Evolutionary conservation across 2,797 vertebrate species (phyloP).

Genomic region (Diplodus sargus): DNA sequence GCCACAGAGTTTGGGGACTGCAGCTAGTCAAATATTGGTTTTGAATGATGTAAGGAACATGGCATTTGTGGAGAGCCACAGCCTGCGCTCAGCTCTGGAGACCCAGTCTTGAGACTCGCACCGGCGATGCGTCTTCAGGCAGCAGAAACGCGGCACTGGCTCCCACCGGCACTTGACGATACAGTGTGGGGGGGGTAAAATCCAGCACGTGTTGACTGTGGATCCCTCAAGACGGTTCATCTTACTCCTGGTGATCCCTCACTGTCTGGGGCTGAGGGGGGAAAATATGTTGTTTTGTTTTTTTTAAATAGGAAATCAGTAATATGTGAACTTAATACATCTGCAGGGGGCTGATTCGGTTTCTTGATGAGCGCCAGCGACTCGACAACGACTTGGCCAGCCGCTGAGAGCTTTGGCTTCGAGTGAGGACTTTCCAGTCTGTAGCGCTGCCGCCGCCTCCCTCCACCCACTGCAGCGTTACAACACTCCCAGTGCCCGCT

Average conservation of each 20-base stretch:
- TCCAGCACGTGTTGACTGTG: constrained; percentile 51
- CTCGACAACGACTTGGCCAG: constrained; percentile 45
- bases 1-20: constrained; percentile 68
- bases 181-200: constrained; percentile 39
- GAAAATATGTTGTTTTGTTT: constrained; percentile 21
- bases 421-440: constrained; percentile 16
- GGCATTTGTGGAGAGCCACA: constrained; percentile 54
- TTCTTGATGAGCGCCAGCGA: constrained; percentile 31
- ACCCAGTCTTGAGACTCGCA: constrained; percentile 31
- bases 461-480: constrained; percentile 4
- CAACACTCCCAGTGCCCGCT: constrained; percentile 5
- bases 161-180: constrained; percentile 53
- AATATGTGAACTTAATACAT: constrained; percentile 49
- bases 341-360: constrained; percentile 59
- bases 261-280: constrained; percentile 22
- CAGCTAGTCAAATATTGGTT: constrained; percentile 78
- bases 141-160: constrained; percentile 41
- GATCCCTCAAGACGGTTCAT: constrained; percentile 63
- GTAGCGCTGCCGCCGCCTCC: background rate
- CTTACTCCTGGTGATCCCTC: constrained; percentile 55
- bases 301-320: constrained; percentile 31
- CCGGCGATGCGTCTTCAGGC: constrained; percentile 46
- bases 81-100: constrained; percentile 47
- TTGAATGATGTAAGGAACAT: constrained; percentile 70
- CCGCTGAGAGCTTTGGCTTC: constrained; percentile 42